A percentile compares a stretch with the other conserved stretches of the same genome.
Evolutionary conservation across 2,888 invertebrate genomes (phyloP).

Genomic region (Spialia ferax): DNA sequence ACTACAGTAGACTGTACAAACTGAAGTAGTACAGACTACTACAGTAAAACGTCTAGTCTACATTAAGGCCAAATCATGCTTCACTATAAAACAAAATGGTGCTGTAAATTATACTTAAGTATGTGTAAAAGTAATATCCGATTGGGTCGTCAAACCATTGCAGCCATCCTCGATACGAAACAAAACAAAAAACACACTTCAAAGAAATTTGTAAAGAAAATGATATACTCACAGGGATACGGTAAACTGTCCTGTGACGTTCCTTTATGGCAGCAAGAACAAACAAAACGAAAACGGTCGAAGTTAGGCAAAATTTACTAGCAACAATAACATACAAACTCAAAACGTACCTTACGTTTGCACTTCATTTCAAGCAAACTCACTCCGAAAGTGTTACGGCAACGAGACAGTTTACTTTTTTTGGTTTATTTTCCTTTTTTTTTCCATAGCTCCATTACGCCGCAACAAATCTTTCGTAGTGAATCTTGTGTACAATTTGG

Average conservation of each 20-base stretch:
- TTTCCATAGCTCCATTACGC: conserved; percentile 42
- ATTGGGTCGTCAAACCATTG: not conserved
- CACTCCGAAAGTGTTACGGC: conserved; percentile 16
- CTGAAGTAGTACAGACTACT: too few relatives aligned
- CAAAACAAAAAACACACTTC: conserved; percentile 13
- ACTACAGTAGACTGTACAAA: too few relatives aligned
- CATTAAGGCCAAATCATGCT: not conserved
- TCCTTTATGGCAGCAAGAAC: conserved; percentile 81
- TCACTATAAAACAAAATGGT: not conserved
- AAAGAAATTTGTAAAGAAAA: conserved; percentile 40
- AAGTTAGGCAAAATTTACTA: conserved; percentile 49
- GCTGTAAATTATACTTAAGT: not conserved
- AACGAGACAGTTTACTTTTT: conserved; percentile 37
- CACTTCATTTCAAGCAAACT: conserved; percentile 41
- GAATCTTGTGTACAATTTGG: conserved; percentile 62
- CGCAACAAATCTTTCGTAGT: conserved; percentile 46
- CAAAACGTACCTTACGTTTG: not conserved
- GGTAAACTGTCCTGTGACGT: conserved; percentile 88
- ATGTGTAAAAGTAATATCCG: not conserved
- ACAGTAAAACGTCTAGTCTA: too few relatives aligned
- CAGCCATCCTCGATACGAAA: not conserved
- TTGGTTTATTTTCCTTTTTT: conserved; percentile 44
- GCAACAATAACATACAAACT: not conserved
- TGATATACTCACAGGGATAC: conserved; percentile 88
- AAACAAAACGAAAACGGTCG: conserved; percentile 54